Percentiles rank a stretch among this genome's conserved stretches.
Evolutionary conservation across 2,888 invertebrate species (phyloP).

Genomic region (Pseudanteris insignis): DNA sequence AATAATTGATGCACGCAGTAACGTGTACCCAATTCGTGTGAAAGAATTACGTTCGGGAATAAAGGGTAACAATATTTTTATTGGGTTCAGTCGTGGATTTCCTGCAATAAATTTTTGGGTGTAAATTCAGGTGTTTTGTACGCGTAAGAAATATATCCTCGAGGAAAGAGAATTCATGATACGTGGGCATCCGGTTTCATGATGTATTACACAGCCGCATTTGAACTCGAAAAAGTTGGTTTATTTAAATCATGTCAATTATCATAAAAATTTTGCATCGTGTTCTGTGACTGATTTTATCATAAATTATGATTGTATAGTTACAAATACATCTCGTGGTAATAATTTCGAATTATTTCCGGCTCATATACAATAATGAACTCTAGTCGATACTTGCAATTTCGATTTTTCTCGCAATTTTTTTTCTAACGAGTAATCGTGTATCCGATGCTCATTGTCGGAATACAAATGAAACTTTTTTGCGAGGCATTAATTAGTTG

Average conservation of each 20-base stretch:
- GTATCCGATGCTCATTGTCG: too few species aligned
- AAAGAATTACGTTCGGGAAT: background rate
- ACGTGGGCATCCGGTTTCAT: constrained; percentile 27
- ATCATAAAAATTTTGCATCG: too few species aligned
- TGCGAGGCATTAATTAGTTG: too few species aligned
- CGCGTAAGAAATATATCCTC: constrained; percentile 27
- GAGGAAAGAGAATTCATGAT: constrained; percentile 13
- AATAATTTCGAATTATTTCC: too few species aligned
- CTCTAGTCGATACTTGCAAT: too few species aligned
- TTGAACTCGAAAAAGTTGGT: constrained; percentile 12
- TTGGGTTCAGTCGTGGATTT: constrained; percentile 14
- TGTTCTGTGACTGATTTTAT: too few species aligned
- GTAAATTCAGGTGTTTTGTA: constrained; percentile 29
- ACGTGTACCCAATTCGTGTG: background rate
- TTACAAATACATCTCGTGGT: too few species aligned
- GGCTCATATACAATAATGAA: too few species aligned
- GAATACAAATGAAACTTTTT: too few species aligned
- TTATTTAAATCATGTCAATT: constrained; percentile 9
- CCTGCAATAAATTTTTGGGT: constrained; percentile 24
- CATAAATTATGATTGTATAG: too few species aligned
- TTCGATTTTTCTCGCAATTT: too few species aligned
- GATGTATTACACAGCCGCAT: constrained; percentile 11
- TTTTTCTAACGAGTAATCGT: too few species aligned
- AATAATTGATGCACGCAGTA: background rate
- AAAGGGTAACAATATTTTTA: constrained; percentile 3